A percentile compares a stretch with the other conserved stretches of the same genome.
phyloP scores from a whole-genome alignment of 2,888 invertebrate genomes.

The Synergus japonicus region DNA sequence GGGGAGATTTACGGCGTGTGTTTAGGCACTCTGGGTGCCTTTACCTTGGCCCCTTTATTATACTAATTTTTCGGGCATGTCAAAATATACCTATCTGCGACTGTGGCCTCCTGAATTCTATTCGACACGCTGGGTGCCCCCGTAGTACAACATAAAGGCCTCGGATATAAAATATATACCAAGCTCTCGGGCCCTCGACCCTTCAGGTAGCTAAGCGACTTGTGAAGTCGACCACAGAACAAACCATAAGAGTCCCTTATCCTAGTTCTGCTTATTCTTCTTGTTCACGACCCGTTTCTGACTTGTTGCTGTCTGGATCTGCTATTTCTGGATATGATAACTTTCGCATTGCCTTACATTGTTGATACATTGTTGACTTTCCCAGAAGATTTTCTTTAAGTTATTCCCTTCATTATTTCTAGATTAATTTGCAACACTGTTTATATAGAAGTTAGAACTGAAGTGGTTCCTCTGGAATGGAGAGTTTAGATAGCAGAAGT shows the following conservation, averaged over 20 bases:
- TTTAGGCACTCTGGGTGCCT: constrained; percentile 70
- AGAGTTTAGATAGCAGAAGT: too few relatives aligned
- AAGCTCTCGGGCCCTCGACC: constrained; percentile 44
- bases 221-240: constrained; percentile 47
- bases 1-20: constrained; percentile 74
- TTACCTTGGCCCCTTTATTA: constrained; percentile 70
- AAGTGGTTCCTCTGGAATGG: too few relatives aligned
- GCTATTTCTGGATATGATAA: constrained; percentile 29
- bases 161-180: constrained; percentile 70
- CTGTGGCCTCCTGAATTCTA: constrained; percentile 67
- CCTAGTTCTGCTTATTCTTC: constrained; percentile 13
- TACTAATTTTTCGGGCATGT: constrained; percentile 76
- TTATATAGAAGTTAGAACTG: too few relatives aligned
- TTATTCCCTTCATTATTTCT: too few relatives aligned
- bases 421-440: too few relatives aligned
- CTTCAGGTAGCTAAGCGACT: constrained; percentile 54
- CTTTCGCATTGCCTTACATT: constrained; percentile 24
- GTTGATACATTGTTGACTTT: background rate
- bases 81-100: constrained; percentile 67
- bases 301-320: constrained; percentile 1
- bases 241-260: constrained; percentile 47
- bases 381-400: background rate
- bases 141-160: constrained; percentile 71
- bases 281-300: constrained; percentile 34
- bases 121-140: constrained; percentile 75